phyloP scores from a whole-genome alignment of 1,140 invertebrate species.

The Eubasilissa regina region DNA sequence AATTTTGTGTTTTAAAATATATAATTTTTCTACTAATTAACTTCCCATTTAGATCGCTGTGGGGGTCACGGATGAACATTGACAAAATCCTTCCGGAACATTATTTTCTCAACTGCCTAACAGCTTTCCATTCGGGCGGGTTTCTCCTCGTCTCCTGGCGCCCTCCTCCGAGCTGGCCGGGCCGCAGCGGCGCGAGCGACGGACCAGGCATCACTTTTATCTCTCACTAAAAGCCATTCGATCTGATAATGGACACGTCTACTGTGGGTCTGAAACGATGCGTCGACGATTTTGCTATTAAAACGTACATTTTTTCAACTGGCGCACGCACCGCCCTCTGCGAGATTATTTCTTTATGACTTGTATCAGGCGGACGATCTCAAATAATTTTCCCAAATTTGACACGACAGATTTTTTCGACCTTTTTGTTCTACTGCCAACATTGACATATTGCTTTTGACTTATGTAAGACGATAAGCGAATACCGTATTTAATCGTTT shows the following conservation, averaged over 20 bases:
- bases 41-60: background rate
- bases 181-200: too few relatives aligned
- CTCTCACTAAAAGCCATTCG: constrained; percentile 24
- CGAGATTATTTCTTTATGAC: background rate
- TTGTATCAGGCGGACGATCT: background rate
- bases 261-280: background rate
- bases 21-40: too few relatives aligned
- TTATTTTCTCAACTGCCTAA: constrained; percentile 4
- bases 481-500: background rate
- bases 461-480: background rate
- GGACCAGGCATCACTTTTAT: constrained; percentile 14
- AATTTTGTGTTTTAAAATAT: too few relatives aligned
- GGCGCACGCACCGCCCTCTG: background rate
- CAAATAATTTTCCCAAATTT: background rate
- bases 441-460: background rate
- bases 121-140: constrained; percentile 18
- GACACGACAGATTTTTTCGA: background rate
- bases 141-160: background rate
- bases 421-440: background rate
- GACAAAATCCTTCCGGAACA: constrained; percentile 15
- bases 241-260: constrained; percentile 22
- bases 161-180: background rate
- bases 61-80: background rate
- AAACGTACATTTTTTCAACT: constrained; percentile 24
- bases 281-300: constrained; percentile 21